phyloP scores from a whole-genome alignment of 2,113 vertebrate species.

The Toxotes jaculatrix region DNA sequence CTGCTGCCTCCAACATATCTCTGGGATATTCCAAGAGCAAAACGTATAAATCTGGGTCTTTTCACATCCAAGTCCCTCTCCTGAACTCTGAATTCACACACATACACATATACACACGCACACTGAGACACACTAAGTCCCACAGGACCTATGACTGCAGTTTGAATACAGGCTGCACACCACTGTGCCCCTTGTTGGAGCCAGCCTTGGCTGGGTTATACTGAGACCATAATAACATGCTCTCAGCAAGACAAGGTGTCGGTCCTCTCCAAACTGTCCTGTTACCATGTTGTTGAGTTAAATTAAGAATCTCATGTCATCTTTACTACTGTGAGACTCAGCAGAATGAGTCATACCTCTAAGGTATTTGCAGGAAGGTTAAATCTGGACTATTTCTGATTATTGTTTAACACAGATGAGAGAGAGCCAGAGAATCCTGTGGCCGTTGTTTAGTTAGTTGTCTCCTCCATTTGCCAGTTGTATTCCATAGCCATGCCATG shows the following conservation, averaged over 20 bases:
- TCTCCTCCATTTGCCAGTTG: constrained; percentile 58
- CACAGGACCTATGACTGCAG: constrained; percentile 65
- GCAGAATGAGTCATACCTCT: constrained; percentile 32
- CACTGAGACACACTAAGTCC: constrained; percentile 51
- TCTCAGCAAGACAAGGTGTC: constrained; percentile 54
- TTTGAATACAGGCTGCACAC: constrained; percentile 63
- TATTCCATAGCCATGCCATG: constrained; percentile 53
- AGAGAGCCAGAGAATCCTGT: constrained; percentile 45
- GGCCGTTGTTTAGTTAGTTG: constrained; percentile 59
- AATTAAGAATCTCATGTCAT: constrained; percentile 48
- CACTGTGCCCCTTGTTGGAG: constrained; percentile 37
- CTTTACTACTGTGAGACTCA: constrained; percentile 17
- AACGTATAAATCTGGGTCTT: constrained; percentile 83
- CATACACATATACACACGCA: constrained; percentile 42
- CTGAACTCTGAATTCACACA: constrained; percentile 57
- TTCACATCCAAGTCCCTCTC: constrained; percentile 76
- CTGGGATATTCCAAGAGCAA: constrained; percentile 80
- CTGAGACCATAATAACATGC: constrained; percentile 60
- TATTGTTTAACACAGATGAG: constrained; percentile 52
- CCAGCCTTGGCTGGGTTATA: constrained; percentile 40
- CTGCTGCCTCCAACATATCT: constrained; percentile 76
- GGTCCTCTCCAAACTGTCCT: constrained; percentile 29
- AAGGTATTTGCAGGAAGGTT: constrained; percentile 10
- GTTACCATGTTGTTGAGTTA: constrained; percentile 37
- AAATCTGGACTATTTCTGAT: constrained; percentile 40